Conservation (phyloP, 1,140 invertebrate species). For the Drosophila pseudoobscura region DNA sequence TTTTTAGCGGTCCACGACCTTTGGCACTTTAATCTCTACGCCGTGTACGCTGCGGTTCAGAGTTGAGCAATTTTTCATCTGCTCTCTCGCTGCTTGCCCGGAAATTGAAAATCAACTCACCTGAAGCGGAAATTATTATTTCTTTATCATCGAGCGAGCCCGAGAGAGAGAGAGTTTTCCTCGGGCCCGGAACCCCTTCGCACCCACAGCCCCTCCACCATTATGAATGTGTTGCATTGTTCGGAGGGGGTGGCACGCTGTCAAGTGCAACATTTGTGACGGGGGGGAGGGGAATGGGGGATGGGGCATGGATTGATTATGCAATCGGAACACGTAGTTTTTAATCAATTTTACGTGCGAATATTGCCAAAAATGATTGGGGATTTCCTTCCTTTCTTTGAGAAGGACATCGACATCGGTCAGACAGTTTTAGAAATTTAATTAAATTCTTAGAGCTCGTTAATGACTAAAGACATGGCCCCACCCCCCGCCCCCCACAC, state of each 20-base stretch:
- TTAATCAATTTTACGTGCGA: constrained; percentile 73
- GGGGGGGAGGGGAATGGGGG: too few relatives aligned
- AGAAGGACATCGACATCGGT: background rate
- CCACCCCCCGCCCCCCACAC: background rate
- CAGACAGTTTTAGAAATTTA: constrained; percentile 19
- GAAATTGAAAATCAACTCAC: constrained; percentile 78
- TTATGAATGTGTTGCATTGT: constrained; percentile 47
- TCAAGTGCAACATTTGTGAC: constrained; percentile 13
- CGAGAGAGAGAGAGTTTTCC: constrained; percentile 17
- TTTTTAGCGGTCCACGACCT: constrained; percentile 68
- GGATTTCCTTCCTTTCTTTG: background rate
- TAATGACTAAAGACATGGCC: background rate
- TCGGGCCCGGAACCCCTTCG: background rate
- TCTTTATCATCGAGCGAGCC: constrained; percentile 60
- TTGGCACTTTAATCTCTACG: constrained; percentile 53
- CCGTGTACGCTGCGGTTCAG: constrained; percentile 9
- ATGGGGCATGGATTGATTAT: constrained; percentile 41
- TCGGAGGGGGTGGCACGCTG: background rate
- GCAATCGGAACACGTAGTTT: constrained; percentile 65
- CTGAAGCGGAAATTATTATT: constrained; percentile 77
- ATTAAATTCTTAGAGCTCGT: constrained; percentile 41
- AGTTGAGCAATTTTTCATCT: constrained; percentile 45
- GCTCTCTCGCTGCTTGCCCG: constrained; percentile 36
- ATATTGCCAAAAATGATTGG: constrained; percentile 40
- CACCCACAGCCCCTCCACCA: constrained; percentile 1